These are phyloP conservation scores for Peromyscus californicus DNA, from an alignment of 2,113 vertebrate genomes.

Conservation along the genomic window DNA sequence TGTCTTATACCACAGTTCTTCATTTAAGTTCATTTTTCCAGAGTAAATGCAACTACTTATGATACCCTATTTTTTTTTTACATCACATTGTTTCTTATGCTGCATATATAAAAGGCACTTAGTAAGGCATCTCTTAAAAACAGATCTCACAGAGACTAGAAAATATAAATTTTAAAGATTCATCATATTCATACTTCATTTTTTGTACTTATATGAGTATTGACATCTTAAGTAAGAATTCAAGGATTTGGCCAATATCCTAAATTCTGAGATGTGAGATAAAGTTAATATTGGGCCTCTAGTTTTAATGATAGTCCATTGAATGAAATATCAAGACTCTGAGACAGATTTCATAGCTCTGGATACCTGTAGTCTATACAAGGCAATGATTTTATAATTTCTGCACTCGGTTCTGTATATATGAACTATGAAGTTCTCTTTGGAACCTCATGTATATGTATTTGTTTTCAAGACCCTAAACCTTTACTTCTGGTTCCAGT, in stretches of 20 bases:
- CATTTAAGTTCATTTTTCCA: conserved; percentile 33
- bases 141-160: neutral
- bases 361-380: neutral
- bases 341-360: neutral
- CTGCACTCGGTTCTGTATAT: neutral
- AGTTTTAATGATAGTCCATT: conserved; percentile 22
- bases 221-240: conserved; percentile 34
- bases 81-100: neutral
- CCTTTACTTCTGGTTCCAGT: conserved; percentile 20
- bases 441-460: neutral
- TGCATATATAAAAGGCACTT: neutral
- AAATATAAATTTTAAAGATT: conserved; percentile 7
- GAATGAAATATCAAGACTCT: neutral
- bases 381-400: neutral
- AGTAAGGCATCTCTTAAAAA: neutral
- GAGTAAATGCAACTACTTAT: neutral
- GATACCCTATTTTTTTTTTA: conserved; percentile 20
- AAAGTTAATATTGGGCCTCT: conserved; percentile 34
- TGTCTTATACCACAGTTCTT: neutral
- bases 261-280: neutral
- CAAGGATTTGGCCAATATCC: neutral
- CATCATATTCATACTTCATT: neutral
- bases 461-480: conserved; percentile 34
- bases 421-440: conserved; percentile 10
- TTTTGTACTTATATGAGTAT: neutral